Evolutionary conservation across 2,888 invertebrate species (phyloP).

Genomic region (Himalopsyche tibetana): DNA sequence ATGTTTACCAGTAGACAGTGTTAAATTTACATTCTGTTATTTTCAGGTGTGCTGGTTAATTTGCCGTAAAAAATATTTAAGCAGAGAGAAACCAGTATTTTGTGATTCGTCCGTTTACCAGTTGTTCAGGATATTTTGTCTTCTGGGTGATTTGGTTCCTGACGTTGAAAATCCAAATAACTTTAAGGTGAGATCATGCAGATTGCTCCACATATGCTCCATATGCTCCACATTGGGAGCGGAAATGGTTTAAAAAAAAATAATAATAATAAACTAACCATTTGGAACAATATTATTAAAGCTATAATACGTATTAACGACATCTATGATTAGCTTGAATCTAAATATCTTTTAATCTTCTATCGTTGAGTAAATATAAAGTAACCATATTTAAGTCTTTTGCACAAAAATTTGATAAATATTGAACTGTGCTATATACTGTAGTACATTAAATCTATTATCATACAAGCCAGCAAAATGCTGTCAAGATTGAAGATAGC

Average conservation of each 20-base stretch:
- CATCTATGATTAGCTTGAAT: not conserved
- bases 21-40: constrained; percentile 41
- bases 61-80: constrained; percentile 81
- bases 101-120: constrained; percentile 82
- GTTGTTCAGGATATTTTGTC: constrained; percentile 87
- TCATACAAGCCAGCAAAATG: not conserved
- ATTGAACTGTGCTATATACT: too few species aligned
- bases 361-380: too few species aligned
- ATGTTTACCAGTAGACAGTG: too few species aligned
- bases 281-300: too few species aligned
- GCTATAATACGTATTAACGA: too few species aligned
- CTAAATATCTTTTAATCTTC: too few species aligned
- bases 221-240: too few species aligned
- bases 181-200: constrained; percentile 72
- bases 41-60: constrained; percentile 86
- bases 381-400: too few species aligned
- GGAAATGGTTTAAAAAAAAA: too few species aligned
- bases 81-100: constrained; percentile 79
- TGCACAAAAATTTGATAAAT: too few species aligned
- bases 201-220: too few species aligned
- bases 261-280: too few species aligned
- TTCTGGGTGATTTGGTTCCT: constrained; percentile 84
- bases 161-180: constrained; percentile 76
- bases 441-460: not conserved
- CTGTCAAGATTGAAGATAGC: not conserved